Evolutionary conservation across 2,797 vertebrate species (phyloP).

Genomic region (Smutsia gigantea): DNA sequence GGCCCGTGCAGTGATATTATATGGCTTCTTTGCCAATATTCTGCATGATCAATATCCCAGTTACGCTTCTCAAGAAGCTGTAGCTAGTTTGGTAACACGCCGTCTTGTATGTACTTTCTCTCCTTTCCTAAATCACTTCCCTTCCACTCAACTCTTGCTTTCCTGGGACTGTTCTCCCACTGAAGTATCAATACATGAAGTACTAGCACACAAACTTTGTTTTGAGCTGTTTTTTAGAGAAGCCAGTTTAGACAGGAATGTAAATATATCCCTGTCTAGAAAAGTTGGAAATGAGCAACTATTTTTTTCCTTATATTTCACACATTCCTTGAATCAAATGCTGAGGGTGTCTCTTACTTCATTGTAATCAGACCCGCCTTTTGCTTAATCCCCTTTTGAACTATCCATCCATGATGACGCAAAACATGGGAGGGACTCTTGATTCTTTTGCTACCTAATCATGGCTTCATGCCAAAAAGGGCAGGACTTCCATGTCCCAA

Average conservation of each 20-base stretch:
- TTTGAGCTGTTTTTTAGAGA: not conserved
- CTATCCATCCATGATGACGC: not conserved
- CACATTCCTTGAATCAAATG: not conserved
- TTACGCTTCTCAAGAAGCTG: not conserved
- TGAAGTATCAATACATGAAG: not conserved
- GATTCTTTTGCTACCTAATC: not conserved
- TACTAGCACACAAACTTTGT: not conserved
- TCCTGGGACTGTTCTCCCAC: not conserved
- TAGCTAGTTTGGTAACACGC: not conserved
- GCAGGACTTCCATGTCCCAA: not conserved
- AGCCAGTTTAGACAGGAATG: not conserved
- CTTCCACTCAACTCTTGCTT: not conserved
- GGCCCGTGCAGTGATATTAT: rapidly evolving
- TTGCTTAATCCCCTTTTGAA: not conserved
- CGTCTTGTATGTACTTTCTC: not conserved
- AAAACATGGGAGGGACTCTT: not conserved
- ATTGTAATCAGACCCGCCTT: not conserved
- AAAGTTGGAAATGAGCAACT: not conserved
- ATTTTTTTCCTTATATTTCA: not conserved
- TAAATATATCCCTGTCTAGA: not conserved
- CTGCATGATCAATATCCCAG: not conserved
- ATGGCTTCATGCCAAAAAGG: not conserved
- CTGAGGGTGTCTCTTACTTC: not conserved
- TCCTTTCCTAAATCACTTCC: not conserved
- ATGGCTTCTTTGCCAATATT: not conserved